These are phyloP conservation scores for Drosophila nr. medialis DNA, from an alignment of 2,888 invertebrate species.

Conservation along the genomic window DNA sequence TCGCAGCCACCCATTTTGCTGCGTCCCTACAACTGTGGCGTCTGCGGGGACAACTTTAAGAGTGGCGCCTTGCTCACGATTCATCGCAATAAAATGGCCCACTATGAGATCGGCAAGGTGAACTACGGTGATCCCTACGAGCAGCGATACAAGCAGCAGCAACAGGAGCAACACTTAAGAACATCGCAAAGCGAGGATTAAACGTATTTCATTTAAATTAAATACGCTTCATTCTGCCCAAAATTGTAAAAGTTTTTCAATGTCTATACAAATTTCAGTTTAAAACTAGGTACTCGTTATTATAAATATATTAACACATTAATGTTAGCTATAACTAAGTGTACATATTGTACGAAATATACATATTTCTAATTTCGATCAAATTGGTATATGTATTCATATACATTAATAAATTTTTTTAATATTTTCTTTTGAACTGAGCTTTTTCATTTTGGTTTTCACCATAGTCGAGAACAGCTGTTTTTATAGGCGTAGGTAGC, in stretches of 20 bases:
- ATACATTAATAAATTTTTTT: background rate
- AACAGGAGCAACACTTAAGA: constrained; percentile 19
- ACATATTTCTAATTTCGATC: background rate
- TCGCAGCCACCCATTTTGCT: background rate
- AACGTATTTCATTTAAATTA: background rate
- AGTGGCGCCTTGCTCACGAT: constrained; percentile 62
- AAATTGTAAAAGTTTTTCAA: background rate
- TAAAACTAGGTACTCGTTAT: background rate
- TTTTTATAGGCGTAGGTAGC: constrained; percentile 14
- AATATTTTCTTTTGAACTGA: background rate
- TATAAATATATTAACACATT: background rate
- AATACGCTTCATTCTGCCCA: too few relatives aligned
- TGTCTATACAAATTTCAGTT: background rate
- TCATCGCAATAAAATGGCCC: constrained; percentile 65
- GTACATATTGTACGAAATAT: constrained; percentile 2
- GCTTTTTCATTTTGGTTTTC: constrained; percentile 1
- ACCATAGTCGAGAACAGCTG: constrained; percentile 22
- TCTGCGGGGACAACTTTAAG: constrained; percentile 55
- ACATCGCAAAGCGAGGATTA: constrained; percentile 17
- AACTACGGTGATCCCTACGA: constrained; percentile 61
- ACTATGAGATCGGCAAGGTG: constrained; percentile 55
- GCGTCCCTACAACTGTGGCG: constrained; percentile 56
- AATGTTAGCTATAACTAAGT: constrained; percentile 1
- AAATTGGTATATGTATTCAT: background rate
- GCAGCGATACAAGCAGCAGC: constrained; percentile 38